Base-by-base conservation (phyloP, 2,888 invertebrate species). In the Spialia ferax region DNA sequence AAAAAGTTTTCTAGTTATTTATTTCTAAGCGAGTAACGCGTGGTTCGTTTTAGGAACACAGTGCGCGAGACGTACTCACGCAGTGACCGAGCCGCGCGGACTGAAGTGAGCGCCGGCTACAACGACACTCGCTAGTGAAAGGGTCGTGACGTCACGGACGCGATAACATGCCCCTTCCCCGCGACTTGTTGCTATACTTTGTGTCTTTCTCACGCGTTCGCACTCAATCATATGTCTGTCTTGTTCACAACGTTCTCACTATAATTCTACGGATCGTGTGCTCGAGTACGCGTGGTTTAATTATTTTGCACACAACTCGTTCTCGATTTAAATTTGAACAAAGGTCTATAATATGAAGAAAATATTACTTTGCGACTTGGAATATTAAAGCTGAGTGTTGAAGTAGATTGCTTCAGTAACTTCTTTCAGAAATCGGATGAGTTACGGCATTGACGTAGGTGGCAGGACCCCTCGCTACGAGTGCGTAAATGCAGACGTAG, bases 141-240 rank as follows among this genome's bases (percentile, higher is more conserved):
- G 92, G 91, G 87, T 81, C 86, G 73, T 95, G 95, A 95, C 95
- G 95, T 95, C 95, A 95, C 86, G 75, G 68, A 76, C 84, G 86
- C 89, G 91, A 92, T 93, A 95, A 94, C 92, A 86, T 79, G 74
- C 52, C 66, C 74, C 80, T 80, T 79, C 82, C 81, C 83, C 68
- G 77, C 77, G 74, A 90, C 92, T 89, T 93, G 92, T 93, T 92
- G 92, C 92, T 87, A 90, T 80, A 88, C 73, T 80, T 78, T 72
- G 72, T 72, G 69, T 87, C 87, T 71, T 82, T 60, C 73, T 89
- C 85, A 52, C 73, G 63, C 81, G 4, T 70, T 52, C 54, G 10
- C 1, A 70, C 76, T 69, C 75, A 48, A 64, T 70, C 78, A 78
- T 91, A 86, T 80, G 76, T 78, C 79, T 75, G 71, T 91, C 91